Percentiles rank a stretch among this genome's conserved stretches.
Conservation (phyloP, 2,797 vertebrate species). For the Falco cherrug region DNA sequence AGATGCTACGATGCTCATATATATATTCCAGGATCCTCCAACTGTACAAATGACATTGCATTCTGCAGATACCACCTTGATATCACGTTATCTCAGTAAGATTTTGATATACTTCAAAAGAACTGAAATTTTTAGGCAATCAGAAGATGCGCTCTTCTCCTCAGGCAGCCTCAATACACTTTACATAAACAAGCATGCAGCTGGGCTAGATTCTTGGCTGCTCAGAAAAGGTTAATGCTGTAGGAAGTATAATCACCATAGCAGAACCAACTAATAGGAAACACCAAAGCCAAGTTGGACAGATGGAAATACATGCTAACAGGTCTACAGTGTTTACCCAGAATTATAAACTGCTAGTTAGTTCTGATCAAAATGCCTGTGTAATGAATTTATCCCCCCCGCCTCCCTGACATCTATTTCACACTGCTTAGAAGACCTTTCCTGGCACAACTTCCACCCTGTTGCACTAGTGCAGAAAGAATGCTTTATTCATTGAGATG, state of each 20-base stretch:
- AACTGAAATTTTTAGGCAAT: not conserved
- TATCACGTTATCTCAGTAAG: not conserved
- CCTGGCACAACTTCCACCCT: not conserved
- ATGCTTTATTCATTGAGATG: not conserved
- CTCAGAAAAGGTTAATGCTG: not conserved
- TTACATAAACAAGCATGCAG: fast-evolving
- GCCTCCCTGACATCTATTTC: not conserved
- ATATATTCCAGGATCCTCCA: not conserved
- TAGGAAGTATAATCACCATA: not conserved
- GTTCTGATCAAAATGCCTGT: not conserved
- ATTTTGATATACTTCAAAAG: not conserved
- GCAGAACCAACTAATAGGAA: not conserved
- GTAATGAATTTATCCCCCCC: not conserved
- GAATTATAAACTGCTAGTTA: not conserved
- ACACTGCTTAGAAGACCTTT: not conserved
- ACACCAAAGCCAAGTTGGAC: not conserved
- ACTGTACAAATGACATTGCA: not conserved
- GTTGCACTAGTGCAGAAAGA: not conserved
- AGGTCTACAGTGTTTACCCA: not conserved
- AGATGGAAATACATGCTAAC: not conserved
- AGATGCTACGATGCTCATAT: not conserved
- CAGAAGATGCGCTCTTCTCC: not conserved
- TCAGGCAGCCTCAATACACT: not conserved
- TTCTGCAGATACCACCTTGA: not conserved
- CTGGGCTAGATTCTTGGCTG: not conserved